Base-by-base conservation (phyloP, 2,113 vertebrate species). In the Promerops cafer region DNA sequence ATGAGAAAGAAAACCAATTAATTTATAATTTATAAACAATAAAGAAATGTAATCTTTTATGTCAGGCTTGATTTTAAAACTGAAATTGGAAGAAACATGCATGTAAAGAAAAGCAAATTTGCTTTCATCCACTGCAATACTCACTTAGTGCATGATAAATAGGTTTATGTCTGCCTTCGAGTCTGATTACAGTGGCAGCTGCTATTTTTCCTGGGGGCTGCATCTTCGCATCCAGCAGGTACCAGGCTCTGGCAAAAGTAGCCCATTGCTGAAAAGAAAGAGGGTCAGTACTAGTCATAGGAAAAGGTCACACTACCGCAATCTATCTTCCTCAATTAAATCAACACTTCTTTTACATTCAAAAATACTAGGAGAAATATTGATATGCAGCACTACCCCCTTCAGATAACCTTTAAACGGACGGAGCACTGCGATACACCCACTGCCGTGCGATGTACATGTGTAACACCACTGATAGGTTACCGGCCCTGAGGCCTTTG, bases 181-280 rank as follows among this genome's bases (percentile, higher is more conserved):
- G 98, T 61, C 97, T 98, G 18, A 98, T 7, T 2, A 97, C 97
- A 53, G 98, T 98, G 30, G 98, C 92, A 28, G 97, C 89, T 11
- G 99, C 99, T 21, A 99, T 97, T 96, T 99, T 99, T 52, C 99
- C 99, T 9, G 99, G 99, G 10, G 99, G 99, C 91, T 99, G 99
- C 99, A 99, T 97, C 87, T 97, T 98, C 1, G 98, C 99, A 96
- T 99, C 99, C 3, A 99, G 98, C 44, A 99, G 96, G 84, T 99
- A 99, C 99, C 99, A 99, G 21, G 99, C 97, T 75, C 99, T 98
- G 77, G 98, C 99, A 93, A 99, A 99, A 6, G 99, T 99, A n/a
- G 99, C 99, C 99, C 99, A 99, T 99, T 99, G 99, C 99, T 99
- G 33, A 70, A 92, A 56, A 85, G 37, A 87, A 76, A 52, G 5